Evolutionary conservation across 2,797 vertebrate genomes (phyloP).

Genomic region (Oryzias sinensis): DNA sequence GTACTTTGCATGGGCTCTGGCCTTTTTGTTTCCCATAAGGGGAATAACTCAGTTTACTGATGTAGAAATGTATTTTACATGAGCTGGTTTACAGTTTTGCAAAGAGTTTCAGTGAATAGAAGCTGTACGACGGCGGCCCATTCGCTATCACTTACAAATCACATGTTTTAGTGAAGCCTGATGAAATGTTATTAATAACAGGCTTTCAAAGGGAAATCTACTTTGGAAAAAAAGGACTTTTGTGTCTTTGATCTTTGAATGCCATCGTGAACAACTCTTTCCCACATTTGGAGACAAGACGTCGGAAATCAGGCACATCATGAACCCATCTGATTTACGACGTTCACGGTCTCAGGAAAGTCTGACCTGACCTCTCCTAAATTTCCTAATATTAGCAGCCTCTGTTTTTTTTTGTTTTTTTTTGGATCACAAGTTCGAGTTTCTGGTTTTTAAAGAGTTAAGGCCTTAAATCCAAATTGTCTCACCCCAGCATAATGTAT

Average conservation of each 20-base stretch:
- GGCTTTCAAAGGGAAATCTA: constrained; percentile 25
- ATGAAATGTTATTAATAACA: constrained; percentile 19
- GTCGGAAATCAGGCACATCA: constrained; percentile 22
- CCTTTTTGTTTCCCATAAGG: constrained; percentile 60
- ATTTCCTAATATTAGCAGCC: constrained; percentile 45
- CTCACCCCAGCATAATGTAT: constrained; percentile 1
- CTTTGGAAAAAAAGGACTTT: constrained; percentile 17
- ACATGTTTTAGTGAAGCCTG: constrained; percentile 12
- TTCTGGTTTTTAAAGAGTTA: constrained; percentile 31
- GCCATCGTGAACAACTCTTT: constrained; percentile 28
- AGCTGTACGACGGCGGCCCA: constrained; percentile 7
- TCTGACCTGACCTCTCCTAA: constrained; percentile 41
- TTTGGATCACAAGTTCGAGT: constrained; percentile 31
- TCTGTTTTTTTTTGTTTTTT: not conserved
- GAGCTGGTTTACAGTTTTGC: constrained; percentile 59
- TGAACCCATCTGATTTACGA: constrained; percentile 37
- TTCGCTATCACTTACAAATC: constrained; percentile 12
- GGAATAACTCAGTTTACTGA: constrained; percentile 69
- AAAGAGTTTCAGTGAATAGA: constrained; percentile 35
- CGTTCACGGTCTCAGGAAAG: constrained; percentile 20
- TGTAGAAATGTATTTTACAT: constrained; percentile 74
- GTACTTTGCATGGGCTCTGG: constrained; percentile 55
- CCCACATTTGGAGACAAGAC: constrained; percentile 29
- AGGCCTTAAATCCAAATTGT: constrained; percentile 43
- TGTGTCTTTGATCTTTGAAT: constrained; percentile 37